Base-by-base conservation (phyloP, 2,797 vertebrate genomes). In the Pagetopsis macropterus region DNA sequence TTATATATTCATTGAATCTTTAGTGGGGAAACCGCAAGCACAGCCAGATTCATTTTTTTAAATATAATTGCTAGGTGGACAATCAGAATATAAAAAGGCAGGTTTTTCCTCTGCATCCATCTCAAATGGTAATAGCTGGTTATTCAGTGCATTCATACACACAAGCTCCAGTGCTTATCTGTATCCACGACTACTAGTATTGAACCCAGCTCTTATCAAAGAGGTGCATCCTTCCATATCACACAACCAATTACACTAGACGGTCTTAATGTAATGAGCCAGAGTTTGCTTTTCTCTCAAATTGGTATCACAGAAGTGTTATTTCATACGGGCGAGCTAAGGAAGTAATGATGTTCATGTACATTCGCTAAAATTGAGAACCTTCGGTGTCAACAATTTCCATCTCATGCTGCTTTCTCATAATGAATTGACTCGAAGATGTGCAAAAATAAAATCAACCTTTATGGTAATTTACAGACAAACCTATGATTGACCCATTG, bases 1-100 rank as follows among this genome's bases (percentile, higher is more conserved):
- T 90, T 87, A 82, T 88, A 81, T 82, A 90, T 91, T 91, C 84
- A 91, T 82, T 89, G 87, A 90, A 89, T 89, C 72, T 89, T 91
- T 84, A 88, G 82, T 63, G 65, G 54, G 56, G 55, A 84, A 90
- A 84, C 45, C 1, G 66, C 87, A 79, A 82, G 66, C 81, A 58
- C 85, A 87, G 82, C 70, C 79, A 85, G 83, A 86, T 85, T 78
- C 67, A 61, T 82, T 78, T 83, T 87, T 76, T 76, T 21, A 70
- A 70, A 82, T 81, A 76, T 75, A 91, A 90, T 87, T 89, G 79
- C 62, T 72, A 66, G 68, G 71, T 84, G 82, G 84, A 83, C 81
- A 89, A 87, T 70, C 23, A 54, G 64, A 79, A 90, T 78, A 81
- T 56, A 57, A 81, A 87, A 79, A 88, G 55, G 9, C 59, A 14